phyloP scores from a whole-genome alignment of 2,113 vertebrate species.

The Origma solitaria region DNA sequence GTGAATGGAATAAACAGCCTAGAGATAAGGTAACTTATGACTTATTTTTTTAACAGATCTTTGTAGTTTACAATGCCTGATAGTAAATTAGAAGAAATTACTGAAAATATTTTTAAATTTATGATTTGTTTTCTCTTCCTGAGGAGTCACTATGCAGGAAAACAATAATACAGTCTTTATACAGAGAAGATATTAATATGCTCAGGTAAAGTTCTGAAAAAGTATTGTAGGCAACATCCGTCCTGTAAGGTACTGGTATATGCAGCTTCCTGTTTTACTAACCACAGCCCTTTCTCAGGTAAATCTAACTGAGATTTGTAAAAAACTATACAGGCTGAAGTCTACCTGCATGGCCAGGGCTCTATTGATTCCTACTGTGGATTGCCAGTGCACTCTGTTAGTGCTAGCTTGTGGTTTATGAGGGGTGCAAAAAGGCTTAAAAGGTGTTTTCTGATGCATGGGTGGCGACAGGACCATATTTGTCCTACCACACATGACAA shows the following conservation, averaged over 20 bases:
- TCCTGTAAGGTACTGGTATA: background rate
- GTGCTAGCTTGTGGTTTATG: background rate
- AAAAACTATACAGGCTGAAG: background rate
- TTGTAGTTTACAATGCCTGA: background rate
- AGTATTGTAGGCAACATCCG: background rate
- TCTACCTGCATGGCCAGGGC: background rate
- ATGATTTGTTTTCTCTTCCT: background rate
- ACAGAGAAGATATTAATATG: background rate
- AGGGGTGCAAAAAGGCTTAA: background rate
- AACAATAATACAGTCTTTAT: background rate
- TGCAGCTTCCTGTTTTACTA: background rate
- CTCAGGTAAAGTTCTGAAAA: background rate
- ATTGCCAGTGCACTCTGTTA: background rate
- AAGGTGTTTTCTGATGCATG: background rate
- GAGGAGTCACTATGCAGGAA: background rate
- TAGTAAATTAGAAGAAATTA: background rate
- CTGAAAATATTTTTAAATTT: background rate
- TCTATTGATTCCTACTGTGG: background rate
- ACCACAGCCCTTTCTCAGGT: background rate
- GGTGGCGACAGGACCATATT: background rate
- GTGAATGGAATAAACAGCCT: conserved; percentile 44
- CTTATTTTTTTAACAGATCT: conserved; percentile 3
- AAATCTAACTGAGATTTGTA: background rate
- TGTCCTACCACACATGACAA: background rate
- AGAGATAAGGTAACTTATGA: conserved; percentile 63